phyloP scores from a whole-genome alignment of 2,888 invertebrate species.

The Ormyrus labotus region DNA sequence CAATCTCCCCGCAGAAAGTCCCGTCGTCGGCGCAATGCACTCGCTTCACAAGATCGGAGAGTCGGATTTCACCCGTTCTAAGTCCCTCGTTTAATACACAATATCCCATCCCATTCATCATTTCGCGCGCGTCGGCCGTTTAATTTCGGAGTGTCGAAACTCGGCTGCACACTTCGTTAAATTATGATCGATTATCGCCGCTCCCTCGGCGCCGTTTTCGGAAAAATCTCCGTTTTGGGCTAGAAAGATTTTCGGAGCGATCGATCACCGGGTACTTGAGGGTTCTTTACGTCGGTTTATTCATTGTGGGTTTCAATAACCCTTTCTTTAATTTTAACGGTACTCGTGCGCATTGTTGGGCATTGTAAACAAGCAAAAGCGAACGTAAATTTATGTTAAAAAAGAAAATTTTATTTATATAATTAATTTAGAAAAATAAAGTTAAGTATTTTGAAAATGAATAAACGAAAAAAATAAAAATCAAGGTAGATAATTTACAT shows the following conservation, averaged over 20 bases:
- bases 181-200: constrained; percentile 29
- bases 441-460: too few relatives aligned
- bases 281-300: too few relatives aligned
- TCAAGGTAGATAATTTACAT: too few relatives aligned
- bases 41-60: background rate
- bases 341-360: too few relatives aligned
- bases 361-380: too few relatives aligned
- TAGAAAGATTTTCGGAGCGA: background rate
- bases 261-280: background rate
- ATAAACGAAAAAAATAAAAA: too few relatives aligned
- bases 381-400: too few relatives aligned
- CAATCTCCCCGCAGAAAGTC: constrained; percentile 22
- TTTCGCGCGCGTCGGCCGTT: constrained; percentile 8
- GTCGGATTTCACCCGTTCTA: constrained; percentile 48
- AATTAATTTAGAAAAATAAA: too few relatives aligned
- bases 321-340: too few relatives aligned
- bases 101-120: constrained; percentile 39
- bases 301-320: too few relatives aligned
- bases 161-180: background rate
- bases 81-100: background rate
- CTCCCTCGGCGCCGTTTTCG: background rate
- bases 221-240: constrained; percentile 1
- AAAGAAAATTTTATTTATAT: too few relatives aligned
- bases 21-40: constrained; percentile 24
- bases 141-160: constrained; percentile 14